phyloP scores from a whole-genome alignment of 2,888 invertebrate species.

The Megastigmus dorsalis region DNA sequence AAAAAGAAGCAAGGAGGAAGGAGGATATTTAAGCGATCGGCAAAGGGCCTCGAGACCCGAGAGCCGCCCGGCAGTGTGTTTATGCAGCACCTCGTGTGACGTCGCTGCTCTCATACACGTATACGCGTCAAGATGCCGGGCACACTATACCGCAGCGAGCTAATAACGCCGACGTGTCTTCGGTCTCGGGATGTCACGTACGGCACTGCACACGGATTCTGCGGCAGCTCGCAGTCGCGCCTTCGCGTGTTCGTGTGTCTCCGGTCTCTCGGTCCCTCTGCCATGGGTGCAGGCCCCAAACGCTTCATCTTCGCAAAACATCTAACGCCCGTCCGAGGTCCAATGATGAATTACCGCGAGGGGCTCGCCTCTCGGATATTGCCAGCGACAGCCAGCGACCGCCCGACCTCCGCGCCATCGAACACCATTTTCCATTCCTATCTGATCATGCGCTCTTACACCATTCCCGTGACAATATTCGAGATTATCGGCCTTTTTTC shows the following conservation, averaged over 20 bases:
- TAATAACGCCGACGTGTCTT: constrained; percentile 21
- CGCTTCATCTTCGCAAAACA: constrained; percentile 16
- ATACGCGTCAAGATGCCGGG: neutral
- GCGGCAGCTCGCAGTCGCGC: too few species aligned
- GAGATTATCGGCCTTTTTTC: too few species aligned
- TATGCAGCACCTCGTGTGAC: too few species aligned
- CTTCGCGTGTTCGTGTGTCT: too few species aligned
- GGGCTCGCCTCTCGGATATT: neutral
- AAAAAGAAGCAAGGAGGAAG: neutral
- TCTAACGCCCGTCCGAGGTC: constrained; percentile 11
- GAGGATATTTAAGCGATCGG: neutral
- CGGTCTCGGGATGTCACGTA: constrained; percentile 9
- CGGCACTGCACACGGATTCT: neutral
- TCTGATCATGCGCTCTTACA: constrained; percentile 4
- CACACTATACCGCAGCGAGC: neutral
- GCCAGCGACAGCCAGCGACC: too few species aligned
- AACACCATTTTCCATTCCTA: neutral
- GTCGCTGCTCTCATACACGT: too few species aligned
- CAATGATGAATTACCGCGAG: constrained; percentile 25
- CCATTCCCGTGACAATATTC: constrained; percentile 7
- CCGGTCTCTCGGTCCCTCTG: too few species aligned
- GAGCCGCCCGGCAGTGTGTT: too few species aligned
- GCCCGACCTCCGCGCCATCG: neutral
- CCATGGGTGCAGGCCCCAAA: neutral
- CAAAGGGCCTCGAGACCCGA: neutral